Evolutionary conservation across 1,140 invertebrate species (phyloP).

Genomic region (Magallana ariakensis): DNA sequence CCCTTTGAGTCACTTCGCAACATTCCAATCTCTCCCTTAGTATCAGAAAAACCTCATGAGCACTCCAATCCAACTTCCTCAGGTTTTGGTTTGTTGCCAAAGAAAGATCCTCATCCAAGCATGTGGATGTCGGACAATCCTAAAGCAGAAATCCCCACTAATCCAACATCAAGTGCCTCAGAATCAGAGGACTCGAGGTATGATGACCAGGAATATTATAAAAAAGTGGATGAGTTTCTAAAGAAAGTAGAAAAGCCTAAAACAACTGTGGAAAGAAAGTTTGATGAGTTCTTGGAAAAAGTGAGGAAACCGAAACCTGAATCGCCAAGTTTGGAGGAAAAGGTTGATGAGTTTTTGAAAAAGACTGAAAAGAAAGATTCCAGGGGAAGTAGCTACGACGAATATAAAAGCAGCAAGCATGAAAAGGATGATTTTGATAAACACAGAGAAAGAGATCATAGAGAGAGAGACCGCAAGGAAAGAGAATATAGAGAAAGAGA

Average conservation of each 20-base stretch:
- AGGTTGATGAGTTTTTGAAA: slow-evolving; percentile 33
- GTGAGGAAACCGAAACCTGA: slow-evolving; percentile 14
- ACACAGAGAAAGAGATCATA: slow-evolving; percentile 19
- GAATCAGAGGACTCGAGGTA: not conserved
- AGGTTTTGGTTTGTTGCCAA: slow-evolving; percentile 20
- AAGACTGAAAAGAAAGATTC: slow-evolving; percentile 38
- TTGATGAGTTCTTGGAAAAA: slow-evolving; percentile 45
- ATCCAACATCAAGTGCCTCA: not conserved
- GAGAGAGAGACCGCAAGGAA: slow-evolving; percentile 32
- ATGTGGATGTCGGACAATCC: not conserved
- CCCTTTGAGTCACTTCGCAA: not conserved
- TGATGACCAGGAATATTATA: slow-evolving; percentile 3
- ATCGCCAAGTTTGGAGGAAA: slow-evolving; percentile 26
- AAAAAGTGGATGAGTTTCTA: slow-evolving; percentile 44
- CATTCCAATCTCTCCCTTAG: not conserved
- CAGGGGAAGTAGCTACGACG: slow-evolving; percentile 11
- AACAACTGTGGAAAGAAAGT: slow-evolving; percentile 47
- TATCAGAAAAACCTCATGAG: not conserved
- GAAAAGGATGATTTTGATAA: slow-evolving; percentile 14
- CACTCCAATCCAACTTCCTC: not conserved
- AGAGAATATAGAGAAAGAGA: slow-evolving; percentile 52
- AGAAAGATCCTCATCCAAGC: not conserved
- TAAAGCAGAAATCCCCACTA: not conserved
- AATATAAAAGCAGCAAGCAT: slow-evolving; percentile 42
- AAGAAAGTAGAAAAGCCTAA: slow-evolving; percentile 44